Evolutionary conservation across 2,113 vertebrate genomes (phyloP), one percentile per base, ranked within the genome.

Genomic region (Zeus faber): DNA sequence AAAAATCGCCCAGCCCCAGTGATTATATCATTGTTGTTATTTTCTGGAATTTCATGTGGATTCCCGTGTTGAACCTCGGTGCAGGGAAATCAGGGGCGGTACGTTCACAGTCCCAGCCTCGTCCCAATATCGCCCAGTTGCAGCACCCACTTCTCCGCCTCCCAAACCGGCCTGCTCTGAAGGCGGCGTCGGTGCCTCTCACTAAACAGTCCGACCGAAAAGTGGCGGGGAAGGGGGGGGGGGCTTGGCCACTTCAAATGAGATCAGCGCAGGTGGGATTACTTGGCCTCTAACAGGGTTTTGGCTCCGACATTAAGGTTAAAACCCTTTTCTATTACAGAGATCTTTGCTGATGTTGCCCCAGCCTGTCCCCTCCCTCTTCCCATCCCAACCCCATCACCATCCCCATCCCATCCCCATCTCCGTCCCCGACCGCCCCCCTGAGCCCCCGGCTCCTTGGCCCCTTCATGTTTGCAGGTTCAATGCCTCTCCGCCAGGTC

Each of bases 311-410:
- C 86, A 88, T 87, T 90, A 88, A 89, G 88, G 88, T 89, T 91
- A 91, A 91, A 90, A 80, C 86, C 85, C 83, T 86, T 88, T 89
- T 90, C 88, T 88, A 87, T 89, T 91, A 88, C 85, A 47, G 70
- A 67, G 77, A 84, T 86, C 85, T 87, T 75, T 80, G 79, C 74
- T 72, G 85, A 81, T 85, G 86, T 82, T 81, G 77, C 76, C 76
- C 77, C 64, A 48, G 7, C 25, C 14, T 20, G 65, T 59, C 54
- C 46, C 49, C 57, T 0, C 22, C 16, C 26, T 7, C 69, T 56
- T 40, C 5, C 5, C n/a, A 5, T 37, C 3, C 33, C 6, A 14
- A 3, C 6, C 4, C 4, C 6, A 37, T 14, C 37, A 11, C 13
- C 37, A 5, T 5, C 37, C 3, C 37, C 3, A 11, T 3, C 39